A percentile compares a stretch with the other conserved stretches of the same genome.
These are phyloP conservation scores for Poecilus cupreus DNA, from an alignment of 2,888 invertebrate genomes.

Conservation along the genomic window DNA sequence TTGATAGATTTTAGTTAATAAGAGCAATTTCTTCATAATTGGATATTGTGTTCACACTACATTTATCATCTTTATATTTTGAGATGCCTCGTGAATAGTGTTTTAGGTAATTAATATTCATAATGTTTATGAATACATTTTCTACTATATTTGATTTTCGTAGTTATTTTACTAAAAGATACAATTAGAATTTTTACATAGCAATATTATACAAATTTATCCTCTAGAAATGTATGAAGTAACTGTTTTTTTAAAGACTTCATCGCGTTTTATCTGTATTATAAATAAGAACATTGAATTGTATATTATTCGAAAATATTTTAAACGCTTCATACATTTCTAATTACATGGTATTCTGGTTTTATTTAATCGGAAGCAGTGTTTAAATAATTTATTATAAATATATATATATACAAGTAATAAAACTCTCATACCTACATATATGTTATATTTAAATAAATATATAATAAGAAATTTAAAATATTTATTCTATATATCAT, in stretches of 20 bases:
- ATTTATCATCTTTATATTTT: background rate
- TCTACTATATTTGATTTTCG: background rate
- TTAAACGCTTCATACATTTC: constrained; percentile 19
- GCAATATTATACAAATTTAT: background rate
- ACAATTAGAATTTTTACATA: background rate
- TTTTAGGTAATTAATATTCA: background rate
- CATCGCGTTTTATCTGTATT: no score
- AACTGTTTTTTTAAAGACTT: background rate
- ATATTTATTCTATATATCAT: constrained; percentile 23
- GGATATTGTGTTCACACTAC: constrained; percentile 31
- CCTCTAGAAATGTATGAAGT: constrained; percentile 27
- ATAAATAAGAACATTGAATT: no score
- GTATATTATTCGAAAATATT: background rate
- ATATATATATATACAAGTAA: constrained; percentile 2
- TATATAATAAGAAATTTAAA: background rate
- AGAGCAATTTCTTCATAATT: background rate
- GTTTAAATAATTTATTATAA: constrained; percentile 37
- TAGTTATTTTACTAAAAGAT: background rate
- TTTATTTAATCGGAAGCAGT: background rate
- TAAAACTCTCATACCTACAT: constrained; percentile 4
- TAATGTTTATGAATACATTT: constrained; percentile 17
- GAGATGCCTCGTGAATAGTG: constrained; percentile 40
- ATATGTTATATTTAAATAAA: constrained; percentile 22
- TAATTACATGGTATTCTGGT: constrained; percentile 6
- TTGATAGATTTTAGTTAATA: background rate